Base-by-base conservation (phyloP, 2,888 invertebrate genomes). In the Agrotis puta region DNA sequence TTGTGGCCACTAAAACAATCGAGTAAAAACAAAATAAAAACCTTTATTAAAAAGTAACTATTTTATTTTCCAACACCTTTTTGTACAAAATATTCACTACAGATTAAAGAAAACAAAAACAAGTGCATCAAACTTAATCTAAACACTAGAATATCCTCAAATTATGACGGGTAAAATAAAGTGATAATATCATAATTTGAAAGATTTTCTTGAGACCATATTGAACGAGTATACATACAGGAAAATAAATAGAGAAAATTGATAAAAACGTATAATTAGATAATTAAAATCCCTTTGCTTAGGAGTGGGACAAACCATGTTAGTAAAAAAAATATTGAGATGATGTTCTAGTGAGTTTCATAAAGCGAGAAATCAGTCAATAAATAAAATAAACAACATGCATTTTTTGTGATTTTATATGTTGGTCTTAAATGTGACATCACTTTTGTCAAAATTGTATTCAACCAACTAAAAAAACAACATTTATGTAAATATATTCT, bases 21-120 rank as follows among this genome's bases (percentile, higher is more conserved):
- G 13, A 20, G 50, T 50, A 20, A n/a, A 50, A 48, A 24, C 24
- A n/a, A 68, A 64, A 39, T 0, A 75, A 76, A 62, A n/a, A 20
- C 20, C 0, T 13, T 47, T 14, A 11, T 11, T 43, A 48, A 58
- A 65, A 70, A 66, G 0, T 39, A n/a, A 33, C 2, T 16, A 18
- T 81, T 79, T 81, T 79, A 81, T 81, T 81, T 51, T 50, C 77
- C 71, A 66, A 81, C 77, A 77, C 61, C 77, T 53, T 66, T 66
- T 58, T 59, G 6, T 81, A 61, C 48, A 64, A 77, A 81, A 74
- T 11, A 7, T 24, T 53, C 14, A 58, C 62, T 81, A 63, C n/a
- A 43, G 7, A 67, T 24, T 9, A 59, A 66, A 58, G 1, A 45
- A 72, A 51, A 20, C 20, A 54, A 48, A 56, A 70, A 51, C 24